Conservation (phyloP, 1,140 invertebrate species). For the Popillia japonica region DNA sequence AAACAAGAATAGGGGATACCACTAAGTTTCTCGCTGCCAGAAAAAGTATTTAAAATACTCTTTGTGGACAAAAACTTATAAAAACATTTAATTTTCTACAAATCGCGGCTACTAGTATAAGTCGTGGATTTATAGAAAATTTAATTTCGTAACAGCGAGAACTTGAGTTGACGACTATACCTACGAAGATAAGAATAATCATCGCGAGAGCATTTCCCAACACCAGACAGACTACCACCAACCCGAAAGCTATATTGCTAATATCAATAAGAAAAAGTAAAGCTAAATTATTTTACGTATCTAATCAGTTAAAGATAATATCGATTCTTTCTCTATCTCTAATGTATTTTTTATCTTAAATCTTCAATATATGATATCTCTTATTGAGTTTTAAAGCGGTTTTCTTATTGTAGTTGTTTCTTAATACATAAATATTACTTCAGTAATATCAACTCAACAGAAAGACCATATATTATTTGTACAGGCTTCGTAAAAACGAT, state of each 20-base stretch:
- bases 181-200: not conserved
- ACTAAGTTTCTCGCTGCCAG: conserved; percentile 1
- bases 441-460: conserved; percentile 2
- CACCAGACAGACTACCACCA: conserved; percentile 13
- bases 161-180: not conserved
- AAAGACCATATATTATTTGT: conserved; percentile 27
- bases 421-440: not conserved
- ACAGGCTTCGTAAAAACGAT: conserved; percentile 8
- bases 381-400: not conserved
- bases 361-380: conserved; percentile 14
- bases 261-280: conserved; percentile 1
- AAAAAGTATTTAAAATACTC: not conserved
- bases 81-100: not conserved
- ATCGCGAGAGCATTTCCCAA: not conserved
- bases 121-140: not conserved
- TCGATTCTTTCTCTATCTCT: not conserved
- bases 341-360: not conserved
- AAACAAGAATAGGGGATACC: not conserved
- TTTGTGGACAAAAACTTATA: not conserved
- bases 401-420: not conserved
- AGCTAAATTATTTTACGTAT: conserved; percentile 16
- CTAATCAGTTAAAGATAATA: conserved; percentile 3
- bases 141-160: conserved; percentile 15
- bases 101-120: not conserved
- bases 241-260: conserved; percentile 1